Conservation (phyloP, 1,140 invertebrate species). For the Halictus rubicundus region DNA sequence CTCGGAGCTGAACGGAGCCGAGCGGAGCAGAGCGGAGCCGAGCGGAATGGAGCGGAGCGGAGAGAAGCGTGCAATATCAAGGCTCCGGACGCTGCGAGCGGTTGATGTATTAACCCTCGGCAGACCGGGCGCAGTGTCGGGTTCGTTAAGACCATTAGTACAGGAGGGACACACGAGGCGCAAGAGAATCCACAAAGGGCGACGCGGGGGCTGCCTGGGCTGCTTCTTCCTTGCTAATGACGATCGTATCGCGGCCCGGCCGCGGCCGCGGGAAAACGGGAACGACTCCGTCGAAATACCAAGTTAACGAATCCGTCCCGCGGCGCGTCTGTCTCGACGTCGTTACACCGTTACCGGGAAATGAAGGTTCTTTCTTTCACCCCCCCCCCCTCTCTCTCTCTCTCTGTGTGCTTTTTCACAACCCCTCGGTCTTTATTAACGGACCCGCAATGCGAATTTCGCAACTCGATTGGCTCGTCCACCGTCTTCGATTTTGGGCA, state of each 20-base stretch:
- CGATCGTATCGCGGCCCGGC: conserved; percentile 33
- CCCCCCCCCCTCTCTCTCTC: no score
- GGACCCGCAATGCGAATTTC: no score
- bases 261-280: conserved; percentile 26
- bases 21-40: no score
- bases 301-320: conserved; percentile 34
- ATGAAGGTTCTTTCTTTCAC: not conserved
- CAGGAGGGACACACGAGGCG: conserved; percentile 39
- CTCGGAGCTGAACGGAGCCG: no score
- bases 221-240: conserved; percentile 53
- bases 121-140: conserved; percentile 25
- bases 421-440: no score
- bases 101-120: conserved; percentile 42
- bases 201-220: conserved; percentile 10
- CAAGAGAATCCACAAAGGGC: conserved; percentile 52
- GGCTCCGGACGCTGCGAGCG: conserved; percentile 1
- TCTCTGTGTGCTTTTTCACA: no score
- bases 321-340: conserved; percentile 7
- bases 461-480: no score
- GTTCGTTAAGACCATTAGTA: conserved; percentile 54
- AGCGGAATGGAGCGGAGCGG: no score
- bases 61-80: conserved; percentile 26
- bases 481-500: no score
- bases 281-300: conserved; percentile 32
- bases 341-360: not conserved